Evolutionary conservation across 2,797 vertebrate genomes (phyloP).

Genomic region (Heteromormyrus szaboi): DNA sequence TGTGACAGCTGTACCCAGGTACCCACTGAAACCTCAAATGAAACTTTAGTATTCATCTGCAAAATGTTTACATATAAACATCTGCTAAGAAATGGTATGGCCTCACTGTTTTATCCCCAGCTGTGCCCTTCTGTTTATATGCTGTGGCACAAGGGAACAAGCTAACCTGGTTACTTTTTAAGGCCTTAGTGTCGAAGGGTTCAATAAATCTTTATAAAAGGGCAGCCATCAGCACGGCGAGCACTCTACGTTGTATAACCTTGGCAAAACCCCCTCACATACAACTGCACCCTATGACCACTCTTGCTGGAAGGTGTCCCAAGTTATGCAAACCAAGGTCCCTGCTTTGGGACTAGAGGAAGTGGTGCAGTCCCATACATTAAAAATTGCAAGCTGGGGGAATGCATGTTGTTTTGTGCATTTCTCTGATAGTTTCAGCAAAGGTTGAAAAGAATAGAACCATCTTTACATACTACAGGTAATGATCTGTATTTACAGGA

Average conservation of each 20-base stretch:
- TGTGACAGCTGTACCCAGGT: neutral
- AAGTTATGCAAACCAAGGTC: conserved; percentile 27
- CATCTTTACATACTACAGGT: neutral
- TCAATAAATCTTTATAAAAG: neutral
- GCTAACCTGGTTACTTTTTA: neutral
- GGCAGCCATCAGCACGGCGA: conserved; percentile 23
- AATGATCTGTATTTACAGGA: neutral
- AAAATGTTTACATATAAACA: neutral
- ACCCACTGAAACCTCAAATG: neutral
- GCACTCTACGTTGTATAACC: conserved; percentile 20
- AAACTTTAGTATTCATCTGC: neutral
- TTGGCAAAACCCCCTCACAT: neutral
- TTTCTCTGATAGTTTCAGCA: neutral
- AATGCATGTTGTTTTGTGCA: neutral
- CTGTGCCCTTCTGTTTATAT: neutral
- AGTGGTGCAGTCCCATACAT: neutral
- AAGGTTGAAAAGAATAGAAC: neutral
- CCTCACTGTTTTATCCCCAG: neutral
- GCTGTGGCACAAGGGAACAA: neutral
- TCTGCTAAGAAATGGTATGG: neutral
- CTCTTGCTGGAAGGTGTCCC: conserved; percentile 27
- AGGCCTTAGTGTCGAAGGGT: neutral
- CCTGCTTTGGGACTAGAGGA: conserved; percentile 33
- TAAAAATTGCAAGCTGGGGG: neutral
- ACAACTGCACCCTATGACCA: conserved; percentile 24